These are phyloP conservation scores for Paratilapia polleni DNA, from an alignment of 2,113 vertebrate species.

Conservation along the genomic window DNA sequence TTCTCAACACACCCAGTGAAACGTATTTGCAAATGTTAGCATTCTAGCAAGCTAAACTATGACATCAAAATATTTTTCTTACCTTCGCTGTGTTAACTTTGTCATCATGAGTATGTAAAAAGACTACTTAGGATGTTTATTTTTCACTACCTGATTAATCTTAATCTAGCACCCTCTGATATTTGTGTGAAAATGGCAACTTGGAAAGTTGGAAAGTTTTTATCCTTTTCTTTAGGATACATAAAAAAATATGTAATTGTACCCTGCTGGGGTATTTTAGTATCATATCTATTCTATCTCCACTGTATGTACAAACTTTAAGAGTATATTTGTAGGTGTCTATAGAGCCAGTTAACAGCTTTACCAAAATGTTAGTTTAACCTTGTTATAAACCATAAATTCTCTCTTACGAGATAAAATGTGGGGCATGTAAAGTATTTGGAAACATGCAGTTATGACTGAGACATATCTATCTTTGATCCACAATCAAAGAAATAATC, in stretches of 20 bases:
- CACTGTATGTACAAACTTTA: background rate
- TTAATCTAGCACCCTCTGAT: background rate
- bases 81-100: background rate
- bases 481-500: background rate
- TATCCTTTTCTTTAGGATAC: too few species aligned
- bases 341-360: background rate
- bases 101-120: background rate
- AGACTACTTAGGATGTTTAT: background rate
- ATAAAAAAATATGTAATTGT: background rate
- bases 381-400: background rate
- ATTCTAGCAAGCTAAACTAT: background rate
- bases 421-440: background rate
- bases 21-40: background rate
- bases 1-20: background rate
- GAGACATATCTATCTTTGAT: background rate
- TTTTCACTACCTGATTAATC: rapidly evolving
- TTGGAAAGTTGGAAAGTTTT: background rate
- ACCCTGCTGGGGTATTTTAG: background rate
- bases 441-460: background rate
- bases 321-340: background rate
- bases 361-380: background rate
- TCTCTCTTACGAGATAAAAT: background rate
- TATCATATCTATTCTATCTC: background rate
- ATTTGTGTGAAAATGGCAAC: background rate
- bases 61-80: background rate